phyloP scores from a whole-genome alignment of 1,140 invertebrate genomes.

The Uloborus diversus region DNA sequence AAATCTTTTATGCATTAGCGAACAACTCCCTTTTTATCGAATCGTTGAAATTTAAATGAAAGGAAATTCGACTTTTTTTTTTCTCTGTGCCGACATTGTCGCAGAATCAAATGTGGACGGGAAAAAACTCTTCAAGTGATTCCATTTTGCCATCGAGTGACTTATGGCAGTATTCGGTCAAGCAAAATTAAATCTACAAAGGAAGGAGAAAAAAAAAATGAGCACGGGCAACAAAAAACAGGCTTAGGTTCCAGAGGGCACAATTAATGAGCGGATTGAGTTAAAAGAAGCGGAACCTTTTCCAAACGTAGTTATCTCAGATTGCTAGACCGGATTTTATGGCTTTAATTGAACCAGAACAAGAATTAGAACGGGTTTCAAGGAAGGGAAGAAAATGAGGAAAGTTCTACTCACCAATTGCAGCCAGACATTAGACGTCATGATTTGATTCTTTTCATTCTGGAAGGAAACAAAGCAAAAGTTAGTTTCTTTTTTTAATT shows the following conservation, averaged over 20 bases:
- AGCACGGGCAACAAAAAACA: not conserved
- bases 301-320: constrained; percentile 28
- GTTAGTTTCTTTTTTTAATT: not conserved
- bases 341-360: constrained; percentile 30
- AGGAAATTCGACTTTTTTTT: constrained; percentile 10
- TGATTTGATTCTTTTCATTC: constrained; percentile 99
- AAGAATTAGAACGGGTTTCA: not conserved
- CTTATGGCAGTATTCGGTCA: not conserved
- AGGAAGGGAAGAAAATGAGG: not conserved
- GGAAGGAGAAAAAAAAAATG: not conserved
- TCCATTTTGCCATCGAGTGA: not conserved
- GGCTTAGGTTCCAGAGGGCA: not conserved
- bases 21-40: constrained; percentile 9
- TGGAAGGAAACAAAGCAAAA: constrained; percentile 70
- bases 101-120: too few relatives aligned
- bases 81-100: not conserved
- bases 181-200: constrained; percentile 28
- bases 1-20: constrained; percentile 10
- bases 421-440: constrained; percentile 99
- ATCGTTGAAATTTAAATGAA: constrained; percentile 19
- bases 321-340: constrained; percentile 15
- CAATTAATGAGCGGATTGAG: constrained; percentile 36
- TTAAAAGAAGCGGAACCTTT: constrained; percentile 30
- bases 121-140: too few relatives aligned
- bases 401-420: constrained; percentile 70